Evolutionary conservation across 2,113 vertebrate genomes (phyloP).

Genomic region (Motacilla alba): DNA sequence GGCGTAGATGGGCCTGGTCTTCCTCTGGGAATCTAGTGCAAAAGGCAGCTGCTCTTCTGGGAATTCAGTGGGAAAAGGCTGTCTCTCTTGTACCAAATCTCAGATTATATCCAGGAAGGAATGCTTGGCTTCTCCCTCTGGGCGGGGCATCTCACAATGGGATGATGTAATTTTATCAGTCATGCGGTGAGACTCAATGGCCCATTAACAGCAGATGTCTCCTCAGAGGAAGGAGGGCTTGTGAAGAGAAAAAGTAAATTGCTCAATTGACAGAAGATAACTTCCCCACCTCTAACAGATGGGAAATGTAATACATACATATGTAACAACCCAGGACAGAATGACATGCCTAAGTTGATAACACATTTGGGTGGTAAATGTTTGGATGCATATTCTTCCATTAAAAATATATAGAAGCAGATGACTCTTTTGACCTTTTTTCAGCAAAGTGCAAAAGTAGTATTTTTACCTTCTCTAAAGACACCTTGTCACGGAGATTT

Average conservation of each 20-base stretch:
- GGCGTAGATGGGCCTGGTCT: neutral
- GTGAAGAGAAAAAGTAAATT: neutral
- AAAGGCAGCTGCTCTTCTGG: neutral
- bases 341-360: neutral
- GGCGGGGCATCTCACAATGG: neutral
- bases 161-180: neutral
- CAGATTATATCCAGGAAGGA: neutral
- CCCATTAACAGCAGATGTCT: neutral
- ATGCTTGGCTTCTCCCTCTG: neutral
- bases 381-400: neutral
- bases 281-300: neutral
- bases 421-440: neutral
- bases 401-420: neutral
- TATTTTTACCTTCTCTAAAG: neutral
- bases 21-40: neutral
- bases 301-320: neutral
- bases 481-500: slow-evolving; percentile 13
- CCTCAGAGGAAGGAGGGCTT: neutral
- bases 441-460: neutral
- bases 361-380: neutral
- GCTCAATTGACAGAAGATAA: neutral
- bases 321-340: neutral
- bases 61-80: neutral
- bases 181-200: neutral
- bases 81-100: neutral